Base-by-base conservation (phyloP, 1,140 invertebrate species). In the Lepidotrigona ventralis region DNA sequence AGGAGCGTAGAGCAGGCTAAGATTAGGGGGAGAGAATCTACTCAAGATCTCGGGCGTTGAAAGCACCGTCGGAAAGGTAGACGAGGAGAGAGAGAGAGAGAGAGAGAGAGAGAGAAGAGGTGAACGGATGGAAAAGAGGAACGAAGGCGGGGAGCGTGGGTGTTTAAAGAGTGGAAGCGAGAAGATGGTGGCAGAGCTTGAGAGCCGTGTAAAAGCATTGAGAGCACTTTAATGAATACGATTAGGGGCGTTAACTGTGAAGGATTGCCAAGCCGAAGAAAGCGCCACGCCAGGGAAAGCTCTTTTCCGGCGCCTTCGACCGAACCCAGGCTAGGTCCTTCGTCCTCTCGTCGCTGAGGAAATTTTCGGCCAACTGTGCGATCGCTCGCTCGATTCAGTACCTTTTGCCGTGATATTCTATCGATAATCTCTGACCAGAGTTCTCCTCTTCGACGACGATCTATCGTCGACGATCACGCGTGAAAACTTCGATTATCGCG, bases 201-300 rank as follows among this genome's bases (percentile, higher is more conserved):
- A 81, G 85, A 86, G 79, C 87, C 87, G 90, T 92, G 90, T 91
- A 92, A 92, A 93, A 93, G 92, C 91, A 93, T 92, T 92, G 90
- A 92, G 90, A 92, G 90, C 91, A 91, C 92, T 93, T 93, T 93
- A 93, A 93, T 93, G 92, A 93, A 93, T 93, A 93, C 91, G 91
- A 93, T 93, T 93, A 93, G 90, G 86, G 87, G 88, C 91, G 88
- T 92, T 92, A 92, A 93, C 91, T 92, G 90, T 90, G 89, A 91
- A 91, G 88, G 86, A 93, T 91, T 91, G 88, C 90, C 89, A 90
- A 90, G 88, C 87, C 84, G 86, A 88, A 91, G 89, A 90, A 91
- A 91, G 86, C 88, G 64, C 80, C 84, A 79, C 82, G 80, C 84
- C 75, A 68, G 79, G 85, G 85, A 86, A 83, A 86, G 86, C 83